Conservation (phyloP, 92 coral and sea anemone genomes). For the Porites evermanni region DNA sequence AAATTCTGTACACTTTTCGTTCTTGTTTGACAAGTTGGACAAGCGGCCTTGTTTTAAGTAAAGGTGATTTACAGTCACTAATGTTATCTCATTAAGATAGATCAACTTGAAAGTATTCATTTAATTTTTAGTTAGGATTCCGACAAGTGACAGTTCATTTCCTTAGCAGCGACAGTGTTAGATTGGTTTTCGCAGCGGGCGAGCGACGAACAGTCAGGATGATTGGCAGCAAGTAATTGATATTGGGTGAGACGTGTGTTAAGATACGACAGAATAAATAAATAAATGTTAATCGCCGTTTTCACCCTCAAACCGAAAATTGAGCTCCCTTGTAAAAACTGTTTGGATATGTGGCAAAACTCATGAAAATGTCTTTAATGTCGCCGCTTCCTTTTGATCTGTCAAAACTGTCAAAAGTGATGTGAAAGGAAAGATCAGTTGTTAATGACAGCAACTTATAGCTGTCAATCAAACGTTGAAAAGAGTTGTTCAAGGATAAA, state of each 20-base stretch:
- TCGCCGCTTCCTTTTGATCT: slow-evolving; percentile 83
- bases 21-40: slow-evolving; percentile 65
- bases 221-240: slow-evolving; percentile 95
- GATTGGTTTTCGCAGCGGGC: slow-evolving; percentile 98
- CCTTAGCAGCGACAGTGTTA: slow-evolving; percentile 80
- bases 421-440: slow-evolving; percentile 61
- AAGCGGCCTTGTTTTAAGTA: slow-evolving; percentile 94
- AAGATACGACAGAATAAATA: slow-evolving; percentile 83
- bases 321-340: slow-evolving; percentile 86
- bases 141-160: slow-evolving; percentile 90
- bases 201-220: slow-evolving; percentile 76
- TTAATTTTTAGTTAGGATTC: slow-evolving; percentile 93
- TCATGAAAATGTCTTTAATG: slow-evolving; percentile 72
- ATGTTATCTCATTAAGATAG: slow-evolving; percentile 97
- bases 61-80: slow-evolving; percentile 93
- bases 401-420: slow-evolving; percentile 79
- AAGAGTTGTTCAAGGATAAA: slow-evolving; percentile 60
- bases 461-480: slow-evolving; percentile 79
- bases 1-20: slow-evolving; percentile 59
- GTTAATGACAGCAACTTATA: slow-evolving; percentile 74
- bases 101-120: slow-evolving; percentile 97
- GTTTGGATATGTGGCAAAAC: slow-evolving; percentile 84
- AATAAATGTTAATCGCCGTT: slow-evolving; percentile 86
- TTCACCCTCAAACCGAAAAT: slow-evolving; percentile 82
- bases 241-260: slow-evolving; percentile 87